phyloP scores from a whole-genome alignment of 2,113 vertebrate genomes.

The Emydura subglobosa region DNA sequence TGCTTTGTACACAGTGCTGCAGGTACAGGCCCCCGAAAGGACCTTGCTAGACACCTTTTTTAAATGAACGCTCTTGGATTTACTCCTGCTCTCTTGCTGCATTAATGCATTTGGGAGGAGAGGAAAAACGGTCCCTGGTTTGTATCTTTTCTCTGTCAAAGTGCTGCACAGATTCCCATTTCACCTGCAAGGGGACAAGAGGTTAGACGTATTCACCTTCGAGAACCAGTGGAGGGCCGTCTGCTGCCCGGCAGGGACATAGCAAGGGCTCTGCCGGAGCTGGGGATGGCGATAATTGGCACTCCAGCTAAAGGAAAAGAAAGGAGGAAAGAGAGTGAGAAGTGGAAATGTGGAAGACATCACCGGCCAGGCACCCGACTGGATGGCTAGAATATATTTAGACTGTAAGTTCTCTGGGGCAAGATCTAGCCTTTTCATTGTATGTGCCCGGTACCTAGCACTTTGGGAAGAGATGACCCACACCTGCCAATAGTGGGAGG shows the following conservation, averaged over 20 bases:
- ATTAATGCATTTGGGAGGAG: not conserved
- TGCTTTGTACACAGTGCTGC: not conserved
- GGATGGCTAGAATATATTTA: not conserved
- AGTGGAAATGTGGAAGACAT: fast-evolving
- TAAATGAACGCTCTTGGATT: not conserved
- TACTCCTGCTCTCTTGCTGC: not conserved
- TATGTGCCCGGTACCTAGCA: not conserved
- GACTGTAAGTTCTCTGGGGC: not conserved
- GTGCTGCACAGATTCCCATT: no score
- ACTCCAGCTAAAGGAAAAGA: slow-evolving; percentile 17
- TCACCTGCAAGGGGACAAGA: not conserved
- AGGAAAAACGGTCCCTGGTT: no score
- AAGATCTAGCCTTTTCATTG: not conserved
- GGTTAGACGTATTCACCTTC: slow-evolving; percentile 81
- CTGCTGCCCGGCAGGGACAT: slow-evolving; percentile 83
- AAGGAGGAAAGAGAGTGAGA: not conserved
- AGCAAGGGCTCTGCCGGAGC: slow-evolving; percentile 24
- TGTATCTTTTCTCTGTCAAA: no score
- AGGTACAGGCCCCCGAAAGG: not conserved
- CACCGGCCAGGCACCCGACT: not conserved
- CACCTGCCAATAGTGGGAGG: no score
- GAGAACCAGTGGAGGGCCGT: slow-evolving; percentile 87
- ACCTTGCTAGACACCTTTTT: not conserved
- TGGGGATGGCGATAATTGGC: not conserved
- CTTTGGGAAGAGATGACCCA: not conserved